Conservation (phyloP, 1,140 invertebrate genomes). For the Diachasmimorpha longicaudata region DNA sequence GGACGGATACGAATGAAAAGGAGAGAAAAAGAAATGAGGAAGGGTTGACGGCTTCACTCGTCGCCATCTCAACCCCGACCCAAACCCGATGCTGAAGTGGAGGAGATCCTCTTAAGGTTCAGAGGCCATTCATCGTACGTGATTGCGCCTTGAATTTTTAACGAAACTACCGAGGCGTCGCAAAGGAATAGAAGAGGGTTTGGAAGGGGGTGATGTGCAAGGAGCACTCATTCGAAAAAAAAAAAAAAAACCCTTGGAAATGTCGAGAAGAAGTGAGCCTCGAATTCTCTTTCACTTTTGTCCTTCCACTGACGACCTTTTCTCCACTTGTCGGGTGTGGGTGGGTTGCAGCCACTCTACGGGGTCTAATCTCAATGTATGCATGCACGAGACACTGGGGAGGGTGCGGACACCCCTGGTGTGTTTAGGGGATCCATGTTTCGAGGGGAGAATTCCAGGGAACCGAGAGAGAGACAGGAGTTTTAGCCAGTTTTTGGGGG, state of each 20-base stretch:
- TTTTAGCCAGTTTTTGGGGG: too few relatives aligned
- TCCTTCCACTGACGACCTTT: not conserved
- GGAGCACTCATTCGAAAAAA: not conserved
- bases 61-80: not conserved
- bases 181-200: not conserved
- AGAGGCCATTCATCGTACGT: conserved; percentile 30
- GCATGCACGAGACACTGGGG: not conserved
- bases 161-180: not conserved
- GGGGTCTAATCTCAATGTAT: not conserved
- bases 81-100: not conserved
- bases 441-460: not conserved
- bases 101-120: not conserved
- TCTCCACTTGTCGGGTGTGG: not conserved
- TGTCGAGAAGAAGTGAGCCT: not conserved
- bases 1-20: not conserved
- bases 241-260: conserved; percentile 9
- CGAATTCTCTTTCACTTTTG: conserved; percentile 1
- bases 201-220: not conserved
- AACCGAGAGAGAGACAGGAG: not conserved
- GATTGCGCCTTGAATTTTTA: conserved; percentile 39
- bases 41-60: not conserved
- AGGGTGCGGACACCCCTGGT: not conserved
- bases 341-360: not conserved
- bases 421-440: not conserved
- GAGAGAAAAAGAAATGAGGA: not conserved